These are phyloP conservation scores for Mythimna albipuncta DNA, from an alignment of 2,888 invertebrate genomes.

Conservation along the genomic window DNA sequence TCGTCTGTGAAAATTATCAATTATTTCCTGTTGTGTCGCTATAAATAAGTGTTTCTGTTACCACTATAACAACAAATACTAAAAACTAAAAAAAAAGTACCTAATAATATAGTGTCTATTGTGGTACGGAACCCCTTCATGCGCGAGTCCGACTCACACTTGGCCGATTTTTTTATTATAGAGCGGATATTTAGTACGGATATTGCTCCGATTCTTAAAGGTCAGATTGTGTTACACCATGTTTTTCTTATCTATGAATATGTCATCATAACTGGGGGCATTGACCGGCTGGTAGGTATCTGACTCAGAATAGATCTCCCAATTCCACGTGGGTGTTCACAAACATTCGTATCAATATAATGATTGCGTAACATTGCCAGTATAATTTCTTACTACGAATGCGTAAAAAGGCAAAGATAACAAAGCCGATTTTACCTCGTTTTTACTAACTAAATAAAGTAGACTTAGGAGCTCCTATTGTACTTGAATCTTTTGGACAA, in stretches of 20 bases:
- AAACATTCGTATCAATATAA: conserved; percentile 17
- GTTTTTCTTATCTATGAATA: conserved; percentile 32
- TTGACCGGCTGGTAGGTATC: conserved; percentile 36
- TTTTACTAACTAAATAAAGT: neutral
- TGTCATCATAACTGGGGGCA: conserved; percentile 39
- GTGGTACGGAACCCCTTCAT: too few relatives aligned
- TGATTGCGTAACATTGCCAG: conserved; percentile 11
- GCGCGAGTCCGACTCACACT: too few relatives aligned
- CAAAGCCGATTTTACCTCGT: neutral
- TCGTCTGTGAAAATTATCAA: too few relatives aligned
- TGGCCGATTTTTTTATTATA: neutral
- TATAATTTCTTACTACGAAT: neutral
- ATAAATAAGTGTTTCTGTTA: too few relatives aligned
- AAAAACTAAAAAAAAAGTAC: too few relatives aligned
- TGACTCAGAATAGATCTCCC: conserved; percentile 37
- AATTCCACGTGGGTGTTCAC: conserved; percentile 32
- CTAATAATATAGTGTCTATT: too few relatives aligned
- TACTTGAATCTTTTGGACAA: too few relatives aligned
- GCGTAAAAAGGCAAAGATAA: neutral
- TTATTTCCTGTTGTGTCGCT: too few relatives aligned
- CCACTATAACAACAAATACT: too few relatives aligned
- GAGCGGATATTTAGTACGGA: conserved; percentile 5
- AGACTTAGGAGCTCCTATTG: neutral
- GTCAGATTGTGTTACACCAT: conserved; percentile 10
- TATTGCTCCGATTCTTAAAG: conserved; percentile 28